Conservation (phyloP, 1,140 invertebrate genomes). For the Heliothis subflexa region DNA sequence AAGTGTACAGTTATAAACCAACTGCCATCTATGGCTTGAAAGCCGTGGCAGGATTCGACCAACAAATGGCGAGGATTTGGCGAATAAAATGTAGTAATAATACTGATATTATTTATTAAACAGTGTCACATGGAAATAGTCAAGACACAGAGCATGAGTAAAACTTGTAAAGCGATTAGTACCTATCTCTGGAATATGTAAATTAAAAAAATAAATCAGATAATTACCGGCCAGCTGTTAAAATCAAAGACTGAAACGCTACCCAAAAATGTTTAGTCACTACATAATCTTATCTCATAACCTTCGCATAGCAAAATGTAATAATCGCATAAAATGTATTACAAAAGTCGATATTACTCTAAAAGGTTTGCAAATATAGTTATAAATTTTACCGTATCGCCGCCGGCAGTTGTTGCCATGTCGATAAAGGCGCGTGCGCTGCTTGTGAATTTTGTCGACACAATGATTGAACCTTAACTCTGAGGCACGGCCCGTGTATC, state of each 20-base stretch:
- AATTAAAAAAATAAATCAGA: neutral
- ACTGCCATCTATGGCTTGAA: too few relatives aligned
- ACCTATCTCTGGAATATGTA: too few relatives aligned
- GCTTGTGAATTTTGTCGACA: neutral
- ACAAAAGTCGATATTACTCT: neutral
- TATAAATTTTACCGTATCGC: conserved; percentile 5
- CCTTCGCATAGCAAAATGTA: neutral
- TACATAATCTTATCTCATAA: neutral
- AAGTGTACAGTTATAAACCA: conserved; percentile 23
- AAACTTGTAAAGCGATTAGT: too few relatives aligned
- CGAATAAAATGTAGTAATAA: too few relatives aligned
- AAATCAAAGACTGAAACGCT: neutral
- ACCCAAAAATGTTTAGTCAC: neutral
- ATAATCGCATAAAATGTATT: neutral
- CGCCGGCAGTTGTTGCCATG: conserved; percentile 3
- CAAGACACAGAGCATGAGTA: too few relatives aligned
- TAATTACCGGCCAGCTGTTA: neutral
- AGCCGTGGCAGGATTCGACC: too few relatives aligned
- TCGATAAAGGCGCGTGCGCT: conserved; percentile 13
- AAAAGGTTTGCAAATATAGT: neutral
- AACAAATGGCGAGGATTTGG: too few relatives aligned
- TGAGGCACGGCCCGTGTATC: neutral
- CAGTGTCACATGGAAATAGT: too few relatives aligned
- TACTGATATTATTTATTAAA: too few relatives aligned
- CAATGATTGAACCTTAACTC: conserved; percentile 16